Evolutionary conservation across 2,888 invertebrate genomes (phyloP).

Genomic region (Actias luna): DNA sequence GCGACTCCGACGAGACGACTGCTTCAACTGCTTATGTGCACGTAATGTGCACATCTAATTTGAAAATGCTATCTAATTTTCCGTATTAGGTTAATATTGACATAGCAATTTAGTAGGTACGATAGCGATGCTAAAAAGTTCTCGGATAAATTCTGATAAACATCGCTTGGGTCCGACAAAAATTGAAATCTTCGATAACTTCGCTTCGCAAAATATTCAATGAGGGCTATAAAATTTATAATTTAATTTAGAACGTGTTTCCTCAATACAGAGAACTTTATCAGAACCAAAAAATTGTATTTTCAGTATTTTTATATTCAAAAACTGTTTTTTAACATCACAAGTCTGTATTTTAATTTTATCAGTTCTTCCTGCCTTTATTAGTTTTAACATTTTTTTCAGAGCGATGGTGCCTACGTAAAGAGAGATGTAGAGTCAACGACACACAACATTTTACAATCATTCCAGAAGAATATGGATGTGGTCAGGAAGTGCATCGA

Average conservation of each 20-base stretch:
- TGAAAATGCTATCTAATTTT: neutral
- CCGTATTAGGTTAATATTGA: conserved; percentile 15
- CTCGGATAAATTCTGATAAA: conserved; percentile 25
- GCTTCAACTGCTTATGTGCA: too few relatives aligned
- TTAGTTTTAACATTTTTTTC: conserved; percentile 16
- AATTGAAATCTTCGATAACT: conserved; percentile 25
- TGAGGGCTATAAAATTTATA: neutral
- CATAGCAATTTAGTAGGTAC: conserved; percentile 22
- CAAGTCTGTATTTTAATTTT: too few relatives aligned
- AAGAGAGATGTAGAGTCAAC: conserved; percentile 39
- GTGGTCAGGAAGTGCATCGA: conserved; percentile 58
- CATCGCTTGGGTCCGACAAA: conserved; percentile 23
- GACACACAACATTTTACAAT: conserved; percentile 39
- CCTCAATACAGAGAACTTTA: neutral
- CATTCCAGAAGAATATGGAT: conserved; percentile 55
- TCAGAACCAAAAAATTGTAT: neutral
- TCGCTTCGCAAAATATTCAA: conserved; percentile 20
- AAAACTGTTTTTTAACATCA: too few relatives aligned
- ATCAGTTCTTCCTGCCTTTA: neutral
- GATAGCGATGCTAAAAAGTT: conserved; percentile 28
- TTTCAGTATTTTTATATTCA: too few relatives aligned
- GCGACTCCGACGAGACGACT: too few relatives aligned
- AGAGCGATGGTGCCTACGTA: conserved; percentile 43
- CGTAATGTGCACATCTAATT: too few relatives aligned
- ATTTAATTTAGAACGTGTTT: neutral